These are phyloP conservation scores for Cercopithecus mona DNA, from an alignment of 2,113 vertebrate species.

Conservation along the genomic window DNA sequence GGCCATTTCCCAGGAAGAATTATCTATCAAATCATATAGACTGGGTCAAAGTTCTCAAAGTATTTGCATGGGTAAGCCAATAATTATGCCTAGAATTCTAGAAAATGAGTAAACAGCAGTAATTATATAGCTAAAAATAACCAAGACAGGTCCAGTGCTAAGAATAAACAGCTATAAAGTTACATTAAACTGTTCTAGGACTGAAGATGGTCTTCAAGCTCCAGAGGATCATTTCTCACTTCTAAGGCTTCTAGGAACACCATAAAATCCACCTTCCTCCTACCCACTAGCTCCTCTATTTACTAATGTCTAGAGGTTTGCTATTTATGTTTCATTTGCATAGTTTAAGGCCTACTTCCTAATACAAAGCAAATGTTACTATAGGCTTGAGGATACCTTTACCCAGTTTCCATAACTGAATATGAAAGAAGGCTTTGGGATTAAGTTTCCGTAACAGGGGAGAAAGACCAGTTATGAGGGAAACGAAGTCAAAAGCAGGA, in stretches of 20 bases:
- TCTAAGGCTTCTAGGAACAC: not conserved
- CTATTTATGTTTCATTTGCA: not conserved
- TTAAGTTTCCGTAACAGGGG: not conserved
- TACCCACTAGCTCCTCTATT: not conserved
- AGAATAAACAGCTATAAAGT: slow-evolving; percentile 33
- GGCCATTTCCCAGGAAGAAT: slow-evolving; percentile 9
- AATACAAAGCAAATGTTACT: not conserved
- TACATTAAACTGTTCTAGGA: not conserved
- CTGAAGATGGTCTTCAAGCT: not conserved
- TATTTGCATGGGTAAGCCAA: slow-evolving; percentile 2
- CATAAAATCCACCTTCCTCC: not conserved
- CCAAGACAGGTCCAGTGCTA: not conserved
- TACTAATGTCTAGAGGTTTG: slow-evolving; percentile 33
- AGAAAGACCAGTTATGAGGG: not conserved
- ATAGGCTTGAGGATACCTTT: not conserved
- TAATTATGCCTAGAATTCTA: slow-evolving; percentile 31
- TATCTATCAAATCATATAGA: not conserved
- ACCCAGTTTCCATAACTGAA: not conserved
- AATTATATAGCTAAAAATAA: slow-evolving; percentile 32
- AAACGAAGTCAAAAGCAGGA: not conserved
- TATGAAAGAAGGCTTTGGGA: not conserved
- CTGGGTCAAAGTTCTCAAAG: not conserved
- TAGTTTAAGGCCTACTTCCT: not conserved
- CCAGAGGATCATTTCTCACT: not conserved
- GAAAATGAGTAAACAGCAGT: not conserved